Conservation (phyloP, 2,888 invertebrate genomes). For the Cerceris ruficornis region DNA sequence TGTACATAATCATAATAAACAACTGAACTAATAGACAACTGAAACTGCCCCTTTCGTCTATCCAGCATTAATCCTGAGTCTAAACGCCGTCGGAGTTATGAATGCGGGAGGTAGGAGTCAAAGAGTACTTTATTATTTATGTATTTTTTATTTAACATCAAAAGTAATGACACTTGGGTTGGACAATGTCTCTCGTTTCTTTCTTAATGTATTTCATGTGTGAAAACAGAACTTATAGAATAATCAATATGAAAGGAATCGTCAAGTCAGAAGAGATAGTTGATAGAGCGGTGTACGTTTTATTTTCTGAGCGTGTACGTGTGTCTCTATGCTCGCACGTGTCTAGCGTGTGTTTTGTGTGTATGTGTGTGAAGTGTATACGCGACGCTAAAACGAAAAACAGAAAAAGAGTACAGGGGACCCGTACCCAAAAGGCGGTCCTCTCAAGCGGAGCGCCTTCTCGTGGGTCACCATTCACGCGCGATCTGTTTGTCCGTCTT, state of each 20-base stretch:
- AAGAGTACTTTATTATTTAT: conserved; percentile 74
- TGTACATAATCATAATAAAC: conserved; percentile 53
- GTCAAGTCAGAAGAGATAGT: conserved; percentile 77
- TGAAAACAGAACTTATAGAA: conserved; percentile 79
- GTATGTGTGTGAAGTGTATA: conserved; percentile 50
- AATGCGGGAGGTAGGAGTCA: conserved; percentile 49
- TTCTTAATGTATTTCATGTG: conserved; percentile 73
- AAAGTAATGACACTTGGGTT: conserved; percentile 82
- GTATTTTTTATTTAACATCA: conserved; percentile 82
- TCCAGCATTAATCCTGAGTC: background rate
- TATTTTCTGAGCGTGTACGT: conserved; percentile 50
- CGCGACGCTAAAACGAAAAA: conserved; percentile 73
- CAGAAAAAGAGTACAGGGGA: conserved; percentile 70
- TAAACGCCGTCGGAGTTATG: conserved; percentile 6
- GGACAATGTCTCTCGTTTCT: conserved; percentile 80
- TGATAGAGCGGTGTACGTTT: conserved; percentile 72
- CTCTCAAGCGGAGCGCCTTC: conserved; percentile 55
- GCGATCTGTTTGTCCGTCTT: conserved; percentile 76
- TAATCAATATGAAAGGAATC: conserved; percentile 79
- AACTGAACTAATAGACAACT: conserved; percentile 10
- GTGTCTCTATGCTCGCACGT: conserved; percentile 48
- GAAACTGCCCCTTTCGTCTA: background rate
- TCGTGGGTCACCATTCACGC: conserved; percentile 73
- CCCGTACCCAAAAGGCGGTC: conserved; percentile 63
- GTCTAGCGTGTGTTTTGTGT: conserved; percentile 53